Evolutionary conservation across 2,888 invertebrate genomes (phyloP).

Genomic region (Monoplex corrugatus): DNA sequence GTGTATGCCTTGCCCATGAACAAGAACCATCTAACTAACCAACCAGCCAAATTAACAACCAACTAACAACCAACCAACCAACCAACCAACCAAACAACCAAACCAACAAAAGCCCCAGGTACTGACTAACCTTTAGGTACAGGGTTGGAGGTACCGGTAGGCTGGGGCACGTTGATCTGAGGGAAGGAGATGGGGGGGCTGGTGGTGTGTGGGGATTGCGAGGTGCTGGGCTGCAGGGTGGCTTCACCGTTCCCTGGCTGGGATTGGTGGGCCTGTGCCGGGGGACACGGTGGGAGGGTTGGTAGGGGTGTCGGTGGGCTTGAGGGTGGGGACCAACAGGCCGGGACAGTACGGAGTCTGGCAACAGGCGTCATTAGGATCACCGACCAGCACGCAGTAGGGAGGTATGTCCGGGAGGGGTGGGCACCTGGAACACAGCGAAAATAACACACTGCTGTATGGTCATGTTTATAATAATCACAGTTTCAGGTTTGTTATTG

Average conservation of each 20-base stretch:
- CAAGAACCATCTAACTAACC: no score
- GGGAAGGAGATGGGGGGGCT: slow-evolving; percentile 39
- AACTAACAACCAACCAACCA: no score
- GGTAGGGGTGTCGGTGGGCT: background rate
- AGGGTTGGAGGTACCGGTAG: slow-evolving; percentile 41
- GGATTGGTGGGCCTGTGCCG: slow-evolving; percentile 54
- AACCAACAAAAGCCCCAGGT: background rate
- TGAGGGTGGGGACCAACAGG: slow-evolving; percentile 16
- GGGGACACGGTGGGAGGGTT: background rate
- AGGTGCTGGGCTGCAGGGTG: slow-evolving; percentile 8
- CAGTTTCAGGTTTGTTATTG: no score
- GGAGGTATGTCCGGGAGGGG: slow-evolving; percentile 60
- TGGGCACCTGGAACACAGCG: slow-evolving; percentile 63
- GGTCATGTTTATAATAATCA: no score
- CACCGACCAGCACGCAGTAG: slow-evolving; percentile 63
- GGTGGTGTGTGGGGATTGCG: no score
- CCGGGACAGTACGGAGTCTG: slow-evolving; percentile 63
- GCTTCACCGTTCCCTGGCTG: background rate
- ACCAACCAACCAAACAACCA: no score
- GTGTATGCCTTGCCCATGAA: no score
- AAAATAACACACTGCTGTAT: background rate
- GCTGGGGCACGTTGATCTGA: slow-evolving; percentile 45
- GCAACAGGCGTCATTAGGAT: slow-evolving; percentile 68
- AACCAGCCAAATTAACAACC: no score
- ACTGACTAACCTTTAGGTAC: slow-evolving; percentile 32